Evolutionary conservation across 1,140 invertebrate genomes (phyloP), one percentile per base, ranked within the genome.

Genomic region (Araneus ventricosus): DNA sequence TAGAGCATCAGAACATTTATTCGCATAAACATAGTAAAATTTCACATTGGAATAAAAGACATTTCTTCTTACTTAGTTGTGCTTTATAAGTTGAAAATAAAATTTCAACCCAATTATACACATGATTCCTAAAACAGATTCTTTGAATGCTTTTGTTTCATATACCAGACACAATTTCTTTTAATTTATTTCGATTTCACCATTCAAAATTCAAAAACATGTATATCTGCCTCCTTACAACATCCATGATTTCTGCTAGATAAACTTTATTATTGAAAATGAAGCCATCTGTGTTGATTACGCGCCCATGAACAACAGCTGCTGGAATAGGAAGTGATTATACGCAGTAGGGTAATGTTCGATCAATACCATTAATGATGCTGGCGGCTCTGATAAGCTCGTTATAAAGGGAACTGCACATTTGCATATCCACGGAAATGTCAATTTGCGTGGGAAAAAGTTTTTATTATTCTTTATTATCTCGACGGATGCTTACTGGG

Each of bases 391-490:
- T 52, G 59, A 86, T 92, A 92, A 86, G 90, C 80, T 86, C 80
- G 75, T 92, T 92, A 92, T 92, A 61, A 92, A 41, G 37, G 90
- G 90, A 92, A 85, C 59, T 63, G 90, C 57, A 86, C 90, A 92
- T 92, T 92, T 92, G 90, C 90, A 92, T 92, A 92, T 92, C 82
- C 82, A n/a, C 57, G 57, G 63, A 70, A 86, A 92, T 92, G 90
- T 92, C 90, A 92, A 92, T 92, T 92, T 86, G 39, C 61, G 90
- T 70, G 61, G 90, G 82, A 85, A 92, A 92, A 90, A 92, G 63
- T 92, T 85, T 92, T 92, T 92, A 92, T 75, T 86, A 92, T 86
- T 92, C 90, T 84, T 87, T 86, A 86, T 92, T 67, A 91, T 91
- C 89, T 91, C 63, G 89, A 91, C 45, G 70, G 45, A 70, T 27